Base-by-base conservation (phyloP, 2,113 vertebrate genomes). In the Hypanus sabinus region DNA sequence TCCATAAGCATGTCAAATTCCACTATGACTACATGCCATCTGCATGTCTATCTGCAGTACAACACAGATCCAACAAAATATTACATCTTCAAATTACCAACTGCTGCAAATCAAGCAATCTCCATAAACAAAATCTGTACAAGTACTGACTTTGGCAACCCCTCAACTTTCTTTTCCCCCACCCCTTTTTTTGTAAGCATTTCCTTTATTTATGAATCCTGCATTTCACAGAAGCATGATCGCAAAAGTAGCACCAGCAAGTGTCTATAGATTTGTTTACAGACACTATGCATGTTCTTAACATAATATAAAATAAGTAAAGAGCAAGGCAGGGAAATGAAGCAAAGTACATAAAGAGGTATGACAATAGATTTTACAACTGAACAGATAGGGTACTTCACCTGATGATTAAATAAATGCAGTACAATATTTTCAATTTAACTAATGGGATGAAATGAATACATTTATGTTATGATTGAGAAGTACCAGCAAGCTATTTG, bases 1-100 rank as follows among this genome's bases (percentile, higher is more conserved):
- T 73, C 22, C 65, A 92, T 18, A 71, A 92, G n/a, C 88, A 92
- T 71, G 36, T 92, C 90, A 70, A 70, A 38, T 20, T 38, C 90
- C 38, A 24, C 24, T 70, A 33, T 24, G n/a, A 90, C 87, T 33
- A 36, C 6, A 70, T 18, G 33, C 14, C 70, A 16, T 91, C 24
- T 73, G 46, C 46, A 46, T 46, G 46, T 46, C 46, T 46, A 46
- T 46, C 46, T 46, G 36, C 68, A 27, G 27, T 24, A 24, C 27
- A 8, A 12, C 9, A 57, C 22, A n/a, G 36, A 27, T 14, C 68
- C 20, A 12, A 71, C 11, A 20, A 92, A 71, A 71, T 70, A 73
- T 5, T 33, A 73, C 68, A 93, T 55, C 5, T 38, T 33, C 68
- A 93, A 20, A 73, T 46, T 93, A 38, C 68, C 68, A 93, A 73